Percentiles rank a stretch among this genome's conserved stretches.
Conservation (phyloP, 2,113 vertebrate species). For the Zosterops japonicus region DNA sequence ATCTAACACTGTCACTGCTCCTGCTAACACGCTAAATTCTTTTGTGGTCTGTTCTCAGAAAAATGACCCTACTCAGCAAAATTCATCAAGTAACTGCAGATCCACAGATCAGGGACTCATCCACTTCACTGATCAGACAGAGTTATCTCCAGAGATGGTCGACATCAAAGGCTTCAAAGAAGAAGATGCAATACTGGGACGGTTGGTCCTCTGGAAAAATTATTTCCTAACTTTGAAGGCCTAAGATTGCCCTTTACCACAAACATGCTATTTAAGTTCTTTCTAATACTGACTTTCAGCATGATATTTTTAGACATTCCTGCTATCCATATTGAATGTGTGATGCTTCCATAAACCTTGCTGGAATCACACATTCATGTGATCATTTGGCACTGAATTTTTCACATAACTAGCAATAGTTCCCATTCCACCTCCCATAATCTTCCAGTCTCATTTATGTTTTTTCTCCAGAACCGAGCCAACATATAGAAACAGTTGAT, state of each 20-base stretch:
- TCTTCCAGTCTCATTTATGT: neutral
- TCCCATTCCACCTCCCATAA: neutral
- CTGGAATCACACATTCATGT: neutral
- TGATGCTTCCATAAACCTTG: neutral
- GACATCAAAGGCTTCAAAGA: neutral
- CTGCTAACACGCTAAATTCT: neutral
- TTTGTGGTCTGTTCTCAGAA: neutral
- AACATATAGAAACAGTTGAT: neutral
- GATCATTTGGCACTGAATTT: neutral
- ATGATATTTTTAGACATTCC: neutral
- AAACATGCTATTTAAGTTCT: neutral
- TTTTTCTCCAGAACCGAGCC: neutral
- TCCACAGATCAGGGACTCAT: neutral
- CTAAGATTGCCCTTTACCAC: neutral
- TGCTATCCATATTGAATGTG: neutral
- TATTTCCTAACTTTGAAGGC: neutral
- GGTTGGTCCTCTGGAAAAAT: neutral
- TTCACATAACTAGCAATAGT: neutral
- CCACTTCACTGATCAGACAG: neutral
- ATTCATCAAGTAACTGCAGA: neutral
- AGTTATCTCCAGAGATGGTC: neutral
- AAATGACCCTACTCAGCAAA: neutral
- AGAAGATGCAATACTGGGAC: neutral
- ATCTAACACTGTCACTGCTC: neutral
- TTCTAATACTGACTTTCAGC: neutral